These are phyloP conservation scores for Malurus cyaneus DNA, from an alignment of 2,113 vertebrate genomes.

Conservation along the genomic window DNA sequence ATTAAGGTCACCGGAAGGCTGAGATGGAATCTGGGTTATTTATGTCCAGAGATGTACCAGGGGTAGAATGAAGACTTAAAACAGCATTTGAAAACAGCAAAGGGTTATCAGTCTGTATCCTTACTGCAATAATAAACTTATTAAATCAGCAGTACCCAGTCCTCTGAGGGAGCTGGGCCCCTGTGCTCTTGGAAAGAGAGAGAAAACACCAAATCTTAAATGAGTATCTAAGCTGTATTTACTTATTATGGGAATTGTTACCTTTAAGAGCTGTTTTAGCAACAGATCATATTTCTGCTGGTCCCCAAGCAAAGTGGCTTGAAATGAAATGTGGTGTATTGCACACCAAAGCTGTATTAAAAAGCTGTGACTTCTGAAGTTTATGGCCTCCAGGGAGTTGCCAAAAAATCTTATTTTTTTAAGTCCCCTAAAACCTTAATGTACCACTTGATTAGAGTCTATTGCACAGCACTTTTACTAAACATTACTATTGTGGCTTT, in stretches of 20 bases:
- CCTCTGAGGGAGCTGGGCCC: background rate
- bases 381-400: background rate
- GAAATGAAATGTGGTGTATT: background rate
- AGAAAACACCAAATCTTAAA: background rate
- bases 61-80: background rate
- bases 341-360: background rate
- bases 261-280: background rate
- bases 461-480: too few species aligned
- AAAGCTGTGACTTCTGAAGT: background rate
- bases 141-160: background rate
- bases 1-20: background rate
- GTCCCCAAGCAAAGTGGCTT: background rate
- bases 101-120: background rate
- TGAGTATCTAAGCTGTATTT: background rate
- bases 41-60: background rate
- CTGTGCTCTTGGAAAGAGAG: background rate
- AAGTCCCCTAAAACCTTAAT: background rate
- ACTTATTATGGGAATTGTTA: background rate
- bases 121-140: background rate
- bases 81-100: background rate
- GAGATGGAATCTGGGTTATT: background rate
- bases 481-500: background rate
- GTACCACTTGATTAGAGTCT: background rate
- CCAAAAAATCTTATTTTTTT: background rate
- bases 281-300: background rate